These are phyloP conservation scores for Bombus balteatus DNA, from an alignment of 1,140 invertebrate genomes.

Conservation along the genomic window DNA sequence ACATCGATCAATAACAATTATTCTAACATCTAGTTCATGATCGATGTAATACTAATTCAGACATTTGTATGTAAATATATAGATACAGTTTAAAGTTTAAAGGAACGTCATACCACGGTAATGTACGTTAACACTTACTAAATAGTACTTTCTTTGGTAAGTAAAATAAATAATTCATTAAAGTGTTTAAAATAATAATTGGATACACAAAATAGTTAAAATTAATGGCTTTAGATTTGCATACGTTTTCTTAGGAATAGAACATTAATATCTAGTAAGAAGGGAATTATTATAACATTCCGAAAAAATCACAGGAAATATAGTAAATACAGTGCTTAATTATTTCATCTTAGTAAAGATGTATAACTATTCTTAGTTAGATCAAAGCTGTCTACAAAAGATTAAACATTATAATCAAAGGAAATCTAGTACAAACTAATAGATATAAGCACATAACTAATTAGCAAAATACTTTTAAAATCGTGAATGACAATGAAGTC, in stretches of 20 bases:
- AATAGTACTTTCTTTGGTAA: constrained; percentile 40
- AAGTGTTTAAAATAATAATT: constrained; percentile 30
- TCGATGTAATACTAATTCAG: constrained; percentile 1
- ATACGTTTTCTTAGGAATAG: constrained; percentile 15
- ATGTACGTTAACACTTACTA: constrained; percentile 6
- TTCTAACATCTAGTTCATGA: neutral
- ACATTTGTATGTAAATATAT: constrained; percentile 1
- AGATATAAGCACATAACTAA: constrained; percentile 59
- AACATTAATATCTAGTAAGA: constrained; percentile 46
- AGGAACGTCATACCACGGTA: constrained; percentile 44
- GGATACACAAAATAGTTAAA: constrained; percentile 6
- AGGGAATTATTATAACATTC: constrained; percentile 50
- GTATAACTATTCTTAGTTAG: constrained; percentile 27
- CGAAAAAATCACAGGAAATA: constrained; percentile 57
- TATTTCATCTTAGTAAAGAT: constrained; percentile 42
- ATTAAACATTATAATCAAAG: constrained; percentile 35
- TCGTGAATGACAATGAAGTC: constrained; percentile 27
- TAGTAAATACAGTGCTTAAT: constrained; percentile 45
- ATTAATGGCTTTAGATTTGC: constrained; percentile 1
- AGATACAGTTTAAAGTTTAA: constrained; percentile 33
- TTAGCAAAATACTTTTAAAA: constrained; percentile 58
- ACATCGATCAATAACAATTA: constrained; percentile 10
- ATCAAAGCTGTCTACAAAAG: constrained; percentile 31
- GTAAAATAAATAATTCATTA: constrained; percentile 37
- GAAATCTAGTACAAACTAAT: constrained; percentile 33